Evolutionary conservation across 2,113 vertebrate genomes (phyloP), one percentile per base, ranked within the genome.

Genomic region (Argyrosomus japonicus): DNA sequence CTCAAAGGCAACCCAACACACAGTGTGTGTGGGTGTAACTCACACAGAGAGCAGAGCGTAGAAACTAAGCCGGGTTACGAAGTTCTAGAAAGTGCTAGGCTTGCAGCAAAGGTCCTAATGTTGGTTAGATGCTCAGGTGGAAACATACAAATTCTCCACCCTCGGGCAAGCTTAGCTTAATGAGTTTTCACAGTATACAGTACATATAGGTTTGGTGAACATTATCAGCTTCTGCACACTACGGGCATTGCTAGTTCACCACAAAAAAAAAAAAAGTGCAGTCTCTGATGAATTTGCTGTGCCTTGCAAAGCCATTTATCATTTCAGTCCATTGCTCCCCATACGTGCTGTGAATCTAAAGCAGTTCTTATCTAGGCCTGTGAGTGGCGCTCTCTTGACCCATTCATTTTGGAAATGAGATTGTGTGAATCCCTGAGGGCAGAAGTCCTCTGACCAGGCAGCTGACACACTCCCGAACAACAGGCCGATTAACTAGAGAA

Each of bases 391-490:
- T 48, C 69, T 81, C n/a, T 54, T 48, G 48, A 68, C 68, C 77
- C n/a, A 11, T 45, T 90, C 70, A 53, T 2, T 82, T 71, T 64
- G 29, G 51, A 67, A 63, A 75, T 51, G 72, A 86, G 83, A 81
- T 50, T 63, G 62, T 74, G 70, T 74, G 75, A 74, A 83, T 73
- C 86, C 88, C 86, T 11, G 13, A 68, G 64, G 87, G 80, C 77
- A 85, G 83, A 77, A 74, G 85, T 91, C 89, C 84, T 91, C 87
- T 88, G 89, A 93, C 90, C 89, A 86, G 88, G 90, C 93, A 93
- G 90, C 93, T 94, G 91, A 93, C 89, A 87, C 81, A 88, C 88
- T 89, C 81, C 86, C 85, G 86, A 93, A 92, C 90, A 88, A 92
- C 86, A 86, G 91, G 84, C 87, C 85, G 83, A 92, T 92, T 92